Conservation (phyloP, 2,797 vertebrate genomes). For the Hozukius guyotensis region DNA sequence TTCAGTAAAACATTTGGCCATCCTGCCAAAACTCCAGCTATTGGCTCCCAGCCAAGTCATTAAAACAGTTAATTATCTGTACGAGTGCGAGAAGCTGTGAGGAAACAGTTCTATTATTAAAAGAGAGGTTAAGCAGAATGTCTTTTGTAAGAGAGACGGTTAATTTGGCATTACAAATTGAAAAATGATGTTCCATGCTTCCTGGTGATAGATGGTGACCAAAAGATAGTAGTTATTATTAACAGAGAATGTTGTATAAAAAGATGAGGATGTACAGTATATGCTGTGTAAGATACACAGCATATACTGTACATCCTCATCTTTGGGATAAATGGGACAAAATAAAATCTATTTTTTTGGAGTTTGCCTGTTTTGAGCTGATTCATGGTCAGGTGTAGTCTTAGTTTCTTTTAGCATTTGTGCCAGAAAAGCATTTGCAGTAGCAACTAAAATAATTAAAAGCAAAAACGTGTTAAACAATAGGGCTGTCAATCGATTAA, state of each 20-base stretch:
- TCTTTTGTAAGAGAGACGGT: neutral
- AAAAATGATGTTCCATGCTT: neutral
- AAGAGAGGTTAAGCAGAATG: conserved; percentile 7
- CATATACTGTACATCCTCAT: no score
- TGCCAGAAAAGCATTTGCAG: neutral
- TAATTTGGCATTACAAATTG: neutral
- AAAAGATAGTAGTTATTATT: neutral
- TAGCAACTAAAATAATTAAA: neutral
- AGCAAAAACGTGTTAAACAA: no score
- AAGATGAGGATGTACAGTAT: neutral
- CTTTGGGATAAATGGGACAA: no score
- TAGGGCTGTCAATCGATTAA: no score
- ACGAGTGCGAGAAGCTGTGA: neutral
- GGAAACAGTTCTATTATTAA: neutral
- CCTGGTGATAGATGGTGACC: neutral
- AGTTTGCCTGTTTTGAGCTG: neutral
- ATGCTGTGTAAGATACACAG: neutral
- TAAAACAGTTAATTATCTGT: conserved; percentile 33
- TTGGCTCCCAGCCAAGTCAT: conserved; percentile 33
- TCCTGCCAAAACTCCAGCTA: neutral
- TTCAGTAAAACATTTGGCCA: neutral
- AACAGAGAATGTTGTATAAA: neutral
- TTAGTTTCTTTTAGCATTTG: neutral
- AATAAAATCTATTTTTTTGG: neutral
- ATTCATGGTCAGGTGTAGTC: neutral